Conservation (phyloP, 1,140 invertebrate genomes). For the Drosophila rhopaloa region DNA sequence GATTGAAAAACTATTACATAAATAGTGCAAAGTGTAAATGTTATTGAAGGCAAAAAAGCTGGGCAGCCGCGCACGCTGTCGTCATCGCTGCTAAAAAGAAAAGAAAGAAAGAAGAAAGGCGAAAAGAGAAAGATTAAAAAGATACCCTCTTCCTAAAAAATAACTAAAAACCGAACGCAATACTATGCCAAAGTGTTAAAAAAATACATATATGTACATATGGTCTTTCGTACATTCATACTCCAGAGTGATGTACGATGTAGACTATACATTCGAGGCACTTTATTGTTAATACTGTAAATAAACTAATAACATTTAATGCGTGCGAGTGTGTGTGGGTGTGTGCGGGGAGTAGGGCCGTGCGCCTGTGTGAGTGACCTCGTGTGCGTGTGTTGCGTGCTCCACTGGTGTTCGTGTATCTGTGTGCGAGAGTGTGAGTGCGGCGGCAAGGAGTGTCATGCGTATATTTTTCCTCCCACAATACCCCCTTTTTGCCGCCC, state of each 20-base stretch:
- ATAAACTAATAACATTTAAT: slow-evolving; percentile 75
- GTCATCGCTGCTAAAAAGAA: slow-evolving; percentile 69
- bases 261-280: slow-evolving; percentile 43
- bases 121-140: slow-evolving; percentile 44
- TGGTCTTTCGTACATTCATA: slow-evolving; percentile 26
- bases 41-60: slow-evolving; percentile 74
- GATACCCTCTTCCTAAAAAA: slow-evolving; percentile 24
- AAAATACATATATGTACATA: slow-evolving; percentile 3
- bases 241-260: slow-evolving; percentile 36
- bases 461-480: slow-evolving; percentile 68
- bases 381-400: slow-evolving; percentile 74
- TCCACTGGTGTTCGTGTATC: slow-evolving; percentile 41
- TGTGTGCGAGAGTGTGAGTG: slow-evolving; percentile 43
- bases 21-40: slow-evolving; percentile 81
- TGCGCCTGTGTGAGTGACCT: slow-evolving; percentile 73
- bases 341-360: slow-evolving; percentile 6
- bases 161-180: slow-evolving; percentile 36
- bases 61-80: slow-evolving; percentile 70
- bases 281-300: slow-evolving; percentile 66
- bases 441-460: slow-evolving; percentile 80
- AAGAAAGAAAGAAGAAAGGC: slow-evolving; percentile 22
- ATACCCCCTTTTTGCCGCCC: slow-evolving; percentile 5
- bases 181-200: slow-evolving; percentile 60
- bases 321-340: slow-evolving; percentile 31
- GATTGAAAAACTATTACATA: slow-evolving; percentile 80